Base-by-base conservation (phyloP, 2,797 vertebrate species). In the Poeciliopsis presidionis region DNA sequence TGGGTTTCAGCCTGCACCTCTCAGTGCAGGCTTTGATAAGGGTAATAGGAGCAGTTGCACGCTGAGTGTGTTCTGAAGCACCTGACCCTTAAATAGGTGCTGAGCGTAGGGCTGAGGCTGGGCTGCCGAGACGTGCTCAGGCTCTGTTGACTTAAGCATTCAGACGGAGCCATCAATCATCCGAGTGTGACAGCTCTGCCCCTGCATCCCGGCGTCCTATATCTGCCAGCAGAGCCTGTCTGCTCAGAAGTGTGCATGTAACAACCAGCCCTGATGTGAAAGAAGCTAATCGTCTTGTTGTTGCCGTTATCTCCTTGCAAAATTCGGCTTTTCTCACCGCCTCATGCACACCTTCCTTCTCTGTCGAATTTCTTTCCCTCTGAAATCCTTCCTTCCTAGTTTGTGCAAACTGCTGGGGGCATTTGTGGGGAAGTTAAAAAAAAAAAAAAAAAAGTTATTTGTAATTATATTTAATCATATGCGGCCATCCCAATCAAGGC, bases 381-480 rank as follows among this genome's bases (percentile, higher is more conserved):
- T 63, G 13, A 94, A 95, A 93, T 93, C 91, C 92, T 93, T 93
- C 92, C 93, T 94, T 92, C 86, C 92, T 81, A 87, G 88, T 81
- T 83, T 84, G 73, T 79, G 88, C 92, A 91, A 94, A 94, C 91
- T 90, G 45, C 93, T 25, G 72, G 90, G 63, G 83, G 91, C 94
- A 93, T 95, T 95, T 94, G 90, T 94, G 63, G 18, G 9, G 9
- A 45, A 28, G n/a, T 14, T 30, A 5, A n/a, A n/a, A n/a, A 55
- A 53, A n/a, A 53, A 8, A 41, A n/a, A 69, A 45, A 93, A 95
- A 95, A 90, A 90, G 86, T 89, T 93, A 91, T 94, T 93, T 92
- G 93, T 91, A 95, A 95, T 96, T 95, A 94, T 87, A 90, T 94
- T 94, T 96, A 95, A 96, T 96, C 93, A 92, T 94, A 95, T 85